These are phyloP conservation scores for Tolmerus cingulatus DNA, from an alignment of 2,888 invertebrate species.

Conservation along the genomic window DNA sequence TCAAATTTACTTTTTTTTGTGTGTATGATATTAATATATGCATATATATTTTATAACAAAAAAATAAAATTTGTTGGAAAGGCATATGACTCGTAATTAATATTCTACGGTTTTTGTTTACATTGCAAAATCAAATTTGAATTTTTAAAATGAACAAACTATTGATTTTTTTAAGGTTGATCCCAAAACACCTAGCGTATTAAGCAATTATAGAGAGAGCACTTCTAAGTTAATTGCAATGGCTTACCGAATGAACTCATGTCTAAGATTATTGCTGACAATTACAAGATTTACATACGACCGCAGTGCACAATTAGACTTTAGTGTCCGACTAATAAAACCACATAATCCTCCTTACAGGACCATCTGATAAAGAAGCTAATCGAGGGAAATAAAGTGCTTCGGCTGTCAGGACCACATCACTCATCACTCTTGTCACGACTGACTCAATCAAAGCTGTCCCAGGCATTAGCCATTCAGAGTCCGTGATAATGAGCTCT, in stretches of 20 bases:
- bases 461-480: background rate
- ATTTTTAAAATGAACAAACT: too few relatives aligned
- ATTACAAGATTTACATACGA: background rate
- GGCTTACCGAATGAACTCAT: background rate
- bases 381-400: background rate
- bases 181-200: background rate
- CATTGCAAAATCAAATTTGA: too few relatives aligned
- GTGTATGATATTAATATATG: too few relatives aligned
- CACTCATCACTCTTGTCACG: background rate
- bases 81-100: too few relatives aligned
- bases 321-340: background rate
- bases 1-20: too few relatives aligned
- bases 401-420: background rate
- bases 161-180: too few relatives aligned
- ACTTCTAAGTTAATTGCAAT: background rate
- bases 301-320: background rate
- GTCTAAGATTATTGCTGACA: background rate
- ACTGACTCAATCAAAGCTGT: background rate
- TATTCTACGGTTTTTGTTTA: too few relatives aligned
- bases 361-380: background rate
- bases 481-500: background rate
- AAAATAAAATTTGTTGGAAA: too few relatives aligned
- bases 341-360: background rate
- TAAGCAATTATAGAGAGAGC: background rate
- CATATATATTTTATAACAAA: too few relatives aligned